A percentile compares a stretch with the other conserved stretches of the same genome.
Conservation (phyloP, 35 echinoderm and acorn worm genomes). For the Hemicentrotus pulcherrimus region DNA sequence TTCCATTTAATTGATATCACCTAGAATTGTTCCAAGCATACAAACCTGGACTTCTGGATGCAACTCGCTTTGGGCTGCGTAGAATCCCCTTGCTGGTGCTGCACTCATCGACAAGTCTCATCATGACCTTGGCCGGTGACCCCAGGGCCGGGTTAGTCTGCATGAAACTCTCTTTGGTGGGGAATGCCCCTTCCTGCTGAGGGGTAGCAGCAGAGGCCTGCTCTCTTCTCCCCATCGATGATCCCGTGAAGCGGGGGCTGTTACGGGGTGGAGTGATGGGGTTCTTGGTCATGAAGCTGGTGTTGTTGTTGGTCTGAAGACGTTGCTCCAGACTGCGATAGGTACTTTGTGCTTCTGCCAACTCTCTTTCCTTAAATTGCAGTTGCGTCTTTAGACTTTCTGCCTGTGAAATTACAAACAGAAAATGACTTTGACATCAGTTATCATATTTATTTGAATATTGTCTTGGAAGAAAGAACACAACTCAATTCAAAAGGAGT, state of each 20-base stretch:
- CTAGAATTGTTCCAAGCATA: background rate
- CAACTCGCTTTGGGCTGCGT: constrained; percentile 38
- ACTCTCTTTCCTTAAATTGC: constrained; percentile 88
- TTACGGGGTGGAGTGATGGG: constrained; percentile 58
- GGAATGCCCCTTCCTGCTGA: constrained; percentile 56
- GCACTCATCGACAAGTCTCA: constrained; percentile 26
- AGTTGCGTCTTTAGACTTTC: constrained; percentile 92
- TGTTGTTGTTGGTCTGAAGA: background rate
- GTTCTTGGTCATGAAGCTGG: background rate
- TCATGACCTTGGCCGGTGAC: constrained; percentile 47
- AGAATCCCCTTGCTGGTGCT: constrained; percentile 17
- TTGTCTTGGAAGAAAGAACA: too few species aligned
- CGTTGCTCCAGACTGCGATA: constrained; percentile 66
- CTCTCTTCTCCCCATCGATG: background rate
- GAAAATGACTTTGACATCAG: background rate
- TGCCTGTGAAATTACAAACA: constrained; percentile 59
- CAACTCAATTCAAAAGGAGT: too few species aligned
- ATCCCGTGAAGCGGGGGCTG: constrained; percentile 45
- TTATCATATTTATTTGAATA: too few species aligned
- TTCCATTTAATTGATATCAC: background rate
- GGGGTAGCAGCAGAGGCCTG: background rate
- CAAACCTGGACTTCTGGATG: constrained; percentile 64
- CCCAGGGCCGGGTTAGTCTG: constrained; percentile 50
- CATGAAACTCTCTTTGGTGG: constrained; percentile 79
- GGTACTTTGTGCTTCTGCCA: constrained; percentile 77